A percentile compares a stretch with the other conserved stretches of the same genome.
phyloP scores from a whole-genome alignment of 2,113 vertebrate species.

The Platysternon megacephalum region DNA sequence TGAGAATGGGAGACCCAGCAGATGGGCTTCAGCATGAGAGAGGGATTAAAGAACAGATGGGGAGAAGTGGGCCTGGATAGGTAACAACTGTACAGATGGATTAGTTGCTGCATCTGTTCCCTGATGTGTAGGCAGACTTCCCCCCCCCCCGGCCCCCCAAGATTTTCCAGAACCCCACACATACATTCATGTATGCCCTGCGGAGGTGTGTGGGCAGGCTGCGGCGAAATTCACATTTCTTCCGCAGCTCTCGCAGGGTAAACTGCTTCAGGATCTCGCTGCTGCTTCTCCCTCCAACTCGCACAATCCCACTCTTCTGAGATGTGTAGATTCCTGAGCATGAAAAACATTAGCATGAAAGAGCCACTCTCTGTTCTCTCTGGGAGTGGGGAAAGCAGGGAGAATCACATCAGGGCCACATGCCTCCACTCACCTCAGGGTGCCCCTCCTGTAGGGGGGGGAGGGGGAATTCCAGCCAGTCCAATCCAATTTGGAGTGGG shows the following conservation, averaged over 20 bases:
- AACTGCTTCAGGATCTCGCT: slow-evolving; percentile 87
- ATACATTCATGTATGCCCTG: slow-evolving; percentile 79
- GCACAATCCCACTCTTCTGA: slow-evolving; percentile 83
- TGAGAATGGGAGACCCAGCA: neutral
- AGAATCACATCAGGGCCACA: neutral
- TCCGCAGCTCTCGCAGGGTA: slow-evolving; percentile 85
- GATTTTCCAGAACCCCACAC: neutral
- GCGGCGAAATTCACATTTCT: slow-evolving; percentile 44
- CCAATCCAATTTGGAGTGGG: neutral
- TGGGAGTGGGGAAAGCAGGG: neutral
- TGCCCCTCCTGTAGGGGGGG: neutral
- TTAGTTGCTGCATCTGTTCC: neutral
- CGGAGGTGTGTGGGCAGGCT: slow-evolving; percentile 75
- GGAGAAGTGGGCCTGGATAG: neutral
- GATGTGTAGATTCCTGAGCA: slow-evolving; percentile 87
- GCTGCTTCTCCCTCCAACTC: slow-evolving; percentile 91
- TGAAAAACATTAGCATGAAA: neutral
- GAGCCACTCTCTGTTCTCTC: neutral
- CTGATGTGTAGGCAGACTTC: neutral
- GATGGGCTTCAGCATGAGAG: neutral
- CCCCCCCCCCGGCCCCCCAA: neutral
- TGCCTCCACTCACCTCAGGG: neutral
- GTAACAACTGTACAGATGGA: neutral
- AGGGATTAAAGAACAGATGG: neutral
- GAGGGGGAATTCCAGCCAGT: neutral